phyloP scores from a whole-genome alignment of 2,888 invertebrate species.

The Blera fallax region DNA sequence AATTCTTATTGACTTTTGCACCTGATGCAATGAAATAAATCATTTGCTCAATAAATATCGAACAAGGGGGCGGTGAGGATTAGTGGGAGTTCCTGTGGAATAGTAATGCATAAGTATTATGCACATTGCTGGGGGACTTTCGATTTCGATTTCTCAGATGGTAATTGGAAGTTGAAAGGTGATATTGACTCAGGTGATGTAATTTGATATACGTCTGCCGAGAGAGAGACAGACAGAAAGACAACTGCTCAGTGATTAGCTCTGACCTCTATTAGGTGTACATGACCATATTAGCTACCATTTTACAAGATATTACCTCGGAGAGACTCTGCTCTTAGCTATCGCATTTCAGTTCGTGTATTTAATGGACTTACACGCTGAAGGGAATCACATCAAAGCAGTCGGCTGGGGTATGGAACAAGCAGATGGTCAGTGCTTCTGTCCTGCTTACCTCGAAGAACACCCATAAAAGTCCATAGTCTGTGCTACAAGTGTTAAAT shows the following conservation, averaged over 20 bases:
- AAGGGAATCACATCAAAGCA: slow-evolving; percentile 11
- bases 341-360: slow-evolving; percentile 53
- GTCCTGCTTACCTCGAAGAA: neutral
- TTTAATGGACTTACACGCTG: neutral
- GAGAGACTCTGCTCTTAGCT: slow-evolving; percentile 31
- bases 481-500: neutral
- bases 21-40: slow-evolving; percentile 72
- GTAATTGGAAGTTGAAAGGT: slow-evolving; percentile 70
- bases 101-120: slow-evolving; percentile 13
- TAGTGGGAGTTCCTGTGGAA: slow-evolving; percentile 5
- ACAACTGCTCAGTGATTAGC: slow-evolving; percentile 25
- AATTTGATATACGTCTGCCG: slow-evolving; percentile 39
- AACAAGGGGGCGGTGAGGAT: slow-evolving; percentile 18
- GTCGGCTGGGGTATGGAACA: neutral
- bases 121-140: slow-evolving; percentile 44
- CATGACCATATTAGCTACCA: slow-evolving; percentile 40
- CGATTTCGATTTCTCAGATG: slow-evolving; percentile 57
- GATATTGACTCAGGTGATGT: slow-evolving; percentile 64
- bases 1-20: slow-evolving; percentile 70
- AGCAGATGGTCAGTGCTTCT: slow-evolving; percentile 43
- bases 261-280: slow-evolving; percentile 36
- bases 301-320: slow-evolving; percentile 22
- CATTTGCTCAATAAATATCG: slow-evolving; percentile 62
- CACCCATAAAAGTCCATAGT: neutral
- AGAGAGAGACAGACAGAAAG: slow-evolving; percentile 1